Percentiles rank a stretch among this genome's conserved stretches.
phyloP scores from a whole-genome alignment of 2,113 vertebrate species.

The Tetrax tetrax region DNA sequence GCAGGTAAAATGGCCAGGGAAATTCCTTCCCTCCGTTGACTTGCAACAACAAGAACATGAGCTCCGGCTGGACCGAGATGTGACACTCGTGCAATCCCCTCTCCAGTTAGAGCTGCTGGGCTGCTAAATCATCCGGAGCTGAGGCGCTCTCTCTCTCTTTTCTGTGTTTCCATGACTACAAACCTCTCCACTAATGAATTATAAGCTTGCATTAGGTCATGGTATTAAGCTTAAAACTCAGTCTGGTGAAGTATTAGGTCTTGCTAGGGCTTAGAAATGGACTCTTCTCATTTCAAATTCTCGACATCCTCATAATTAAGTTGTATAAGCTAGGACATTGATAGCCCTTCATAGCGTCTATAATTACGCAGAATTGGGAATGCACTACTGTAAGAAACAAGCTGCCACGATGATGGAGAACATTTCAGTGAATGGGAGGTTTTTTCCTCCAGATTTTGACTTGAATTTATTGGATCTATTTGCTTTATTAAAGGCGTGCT shows the following conservation, averaged over 20 bases:
- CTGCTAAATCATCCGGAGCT: not conserved
- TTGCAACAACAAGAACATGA: not conserved
- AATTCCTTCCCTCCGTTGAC: not conserved
- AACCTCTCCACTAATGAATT: not conserved
- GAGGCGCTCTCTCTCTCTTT: not conserved
- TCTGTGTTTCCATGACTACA: slow-evolving; percentile 16
- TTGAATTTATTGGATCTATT: slow-evolving; percentile 11
- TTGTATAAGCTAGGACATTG: slow-evolving; percentile 9
- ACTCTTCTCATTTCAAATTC: slow-evolving; percentile 18
- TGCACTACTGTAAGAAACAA: slow-evolving; percentile 27
- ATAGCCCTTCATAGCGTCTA: slow-evolving; percentile 7
- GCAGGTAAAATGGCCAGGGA: not conserved
- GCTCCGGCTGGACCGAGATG: not conserved
- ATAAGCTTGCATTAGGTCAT: not conserved
- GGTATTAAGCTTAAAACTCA: not conserved
- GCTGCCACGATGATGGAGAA: slow-evolving; percentile 25
- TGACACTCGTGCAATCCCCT: accelerated
- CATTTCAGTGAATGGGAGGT: not conserved
- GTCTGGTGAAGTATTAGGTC: not conserved
- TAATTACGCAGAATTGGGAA: slow-evolving; percentile 38
- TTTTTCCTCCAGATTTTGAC: not conserved
- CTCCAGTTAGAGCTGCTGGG: not conserved
- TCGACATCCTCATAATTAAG: slow-evolving; percentile 28
- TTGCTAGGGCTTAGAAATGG: not conserved
- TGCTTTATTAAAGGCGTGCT: slow-evolving; percentile 27